Evolutionary conservation across 2,888 invertebrate genomes (phyloP).

Genomic region (Tipula helvola): DNA sequence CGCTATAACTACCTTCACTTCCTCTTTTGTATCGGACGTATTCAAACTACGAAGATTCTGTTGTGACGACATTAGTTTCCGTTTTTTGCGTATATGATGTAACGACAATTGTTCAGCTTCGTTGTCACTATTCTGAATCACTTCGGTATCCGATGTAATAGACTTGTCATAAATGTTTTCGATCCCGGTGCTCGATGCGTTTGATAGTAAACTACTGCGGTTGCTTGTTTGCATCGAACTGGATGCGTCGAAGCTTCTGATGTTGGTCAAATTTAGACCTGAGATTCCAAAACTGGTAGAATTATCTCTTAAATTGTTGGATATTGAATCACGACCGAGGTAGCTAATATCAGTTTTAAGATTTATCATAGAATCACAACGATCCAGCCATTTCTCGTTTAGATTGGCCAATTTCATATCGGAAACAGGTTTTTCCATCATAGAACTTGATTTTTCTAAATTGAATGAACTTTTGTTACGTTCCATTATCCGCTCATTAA

Average conservation of each 20-base stretch:
- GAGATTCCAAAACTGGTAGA: conserved; percentile 9
- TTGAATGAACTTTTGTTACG: conserved; percentile 21
- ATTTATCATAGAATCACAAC: conserved; percentile 15
- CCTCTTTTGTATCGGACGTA: neutral
- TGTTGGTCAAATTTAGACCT: neutral
- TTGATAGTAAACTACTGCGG: neutral
- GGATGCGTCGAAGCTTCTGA: neutral
- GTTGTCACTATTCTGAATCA: conserved; percentile 54
- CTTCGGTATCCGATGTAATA: conserved; percentile 44
- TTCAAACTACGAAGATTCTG: neutral
- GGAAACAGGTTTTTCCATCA: conserved; percentile 17
- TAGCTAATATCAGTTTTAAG: neutral
- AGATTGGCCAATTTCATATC: conserved; percentile 24
- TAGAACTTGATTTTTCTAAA: neutral
- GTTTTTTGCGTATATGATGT: conserved; percentile 45
- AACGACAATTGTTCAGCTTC: conserved; percentile 36
- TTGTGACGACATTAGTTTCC: conserved; percentile 27
- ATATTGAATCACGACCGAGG: neutral
- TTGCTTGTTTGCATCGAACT: neutral
- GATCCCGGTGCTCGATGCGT: conserved; percentile 10
- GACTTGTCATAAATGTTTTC: conserved; percentile 21
- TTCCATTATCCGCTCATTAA: conserved; percentile 19
- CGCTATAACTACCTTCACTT: neutral
- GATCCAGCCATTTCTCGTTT: conserved; percentile 36
- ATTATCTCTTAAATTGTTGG: neutral